Conservation (phyloP, 2,888 invertebrate genomes). For the Pachliopta kotzebuea region DNA sequence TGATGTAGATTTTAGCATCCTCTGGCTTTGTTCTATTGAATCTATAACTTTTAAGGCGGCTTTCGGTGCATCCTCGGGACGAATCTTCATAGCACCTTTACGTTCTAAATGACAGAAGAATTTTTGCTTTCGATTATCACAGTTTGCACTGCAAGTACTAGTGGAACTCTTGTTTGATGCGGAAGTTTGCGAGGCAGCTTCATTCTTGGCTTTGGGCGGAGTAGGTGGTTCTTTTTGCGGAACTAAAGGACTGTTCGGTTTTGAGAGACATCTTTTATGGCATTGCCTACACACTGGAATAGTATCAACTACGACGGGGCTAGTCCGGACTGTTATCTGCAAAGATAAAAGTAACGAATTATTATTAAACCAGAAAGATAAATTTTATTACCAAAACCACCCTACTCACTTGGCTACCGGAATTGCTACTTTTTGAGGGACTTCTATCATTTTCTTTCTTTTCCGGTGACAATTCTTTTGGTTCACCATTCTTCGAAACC, state of each 20-base stretch:
- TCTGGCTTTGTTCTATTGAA: conserved; percentile 75
- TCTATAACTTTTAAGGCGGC: conserved; percentile 73
- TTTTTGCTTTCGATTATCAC: conserved; percentile 64
- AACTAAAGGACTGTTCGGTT: conserved; percentile 74
- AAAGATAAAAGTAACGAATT: conserved; percentile 38
- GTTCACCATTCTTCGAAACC: conserved; percentile 53
- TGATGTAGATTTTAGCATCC: conserved; percentile 73
- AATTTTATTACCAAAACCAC: no score
- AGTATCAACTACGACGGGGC: conserved; percentile 86
- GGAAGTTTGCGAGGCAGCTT: conserved; percentile 64
- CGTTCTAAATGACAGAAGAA: conserved; percentile 67
- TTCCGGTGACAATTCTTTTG: conserved; percentile 57
- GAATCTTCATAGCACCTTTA: conserved; percentile 73
- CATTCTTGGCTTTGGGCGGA: conserved; percentile 57
- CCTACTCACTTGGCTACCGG: conserved; percentile 86
- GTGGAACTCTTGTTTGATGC: conserved; percentile 65
- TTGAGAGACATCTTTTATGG: conserved; percentile 87
- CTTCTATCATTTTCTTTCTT: conserved; percentile 82
- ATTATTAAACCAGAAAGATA: background rate
- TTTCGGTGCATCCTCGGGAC: conserved; percentile 72
- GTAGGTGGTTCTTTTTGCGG: conserved; percentile 68
- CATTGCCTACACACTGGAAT: conserved; percentile 88
- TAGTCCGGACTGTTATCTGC: conserved; percentile 88
- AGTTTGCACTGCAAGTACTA: conserved; percentile 67
- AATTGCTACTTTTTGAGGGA: conserved; percentile 88